Evolutionary conservation across 2,113 vertebrate species (phyloP).

Genomic region (Malurus elegans): DNA sequence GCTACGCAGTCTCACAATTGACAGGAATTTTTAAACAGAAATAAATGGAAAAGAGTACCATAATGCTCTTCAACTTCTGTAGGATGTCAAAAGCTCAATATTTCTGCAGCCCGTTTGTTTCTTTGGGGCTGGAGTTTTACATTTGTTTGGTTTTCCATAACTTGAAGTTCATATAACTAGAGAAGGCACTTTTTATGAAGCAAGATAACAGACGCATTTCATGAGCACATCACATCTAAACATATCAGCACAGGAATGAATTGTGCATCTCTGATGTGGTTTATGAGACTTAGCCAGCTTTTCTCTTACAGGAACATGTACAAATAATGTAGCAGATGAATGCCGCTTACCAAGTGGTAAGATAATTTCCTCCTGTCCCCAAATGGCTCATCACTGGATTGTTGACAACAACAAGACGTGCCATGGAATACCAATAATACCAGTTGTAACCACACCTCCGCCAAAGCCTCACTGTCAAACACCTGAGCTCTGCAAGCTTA

Average conservation of each 20-base stretch:
- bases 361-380: conserved; percentile 69
- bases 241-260: background rate
- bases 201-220: background rate
- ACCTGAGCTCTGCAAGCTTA: conserved; percentile 73
- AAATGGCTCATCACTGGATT: conserved; percentile 78
- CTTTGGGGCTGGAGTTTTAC: background rate
- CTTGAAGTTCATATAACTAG: background rate
- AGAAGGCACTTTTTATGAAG: background rate
- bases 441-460: background rate
- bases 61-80: background rate
- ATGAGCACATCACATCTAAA: background rate
- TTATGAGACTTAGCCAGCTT: background rate
- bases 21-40: background rate
- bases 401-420: conserved; percentile 26
- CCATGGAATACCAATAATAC: conserved; percentile 34
- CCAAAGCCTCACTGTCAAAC: background rate
- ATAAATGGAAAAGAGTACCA: background rate
- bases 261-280: background rate
- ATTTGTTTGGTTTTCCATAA: background rate
- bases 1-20: background rate
- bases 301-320: conserved; percentile 81
- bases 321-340: conserved; percentile 80
- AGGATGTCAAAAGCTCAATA: background rate
- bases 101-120: background rate
- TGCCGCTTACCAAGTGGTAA: conserved; percentile 78